These are phyloP conservation scores for Trichoplax adhaerens DNA, from an alignment of 37 sponge, comb jelly and placozoan genomes.

Conservation along the genomic window DNA sequence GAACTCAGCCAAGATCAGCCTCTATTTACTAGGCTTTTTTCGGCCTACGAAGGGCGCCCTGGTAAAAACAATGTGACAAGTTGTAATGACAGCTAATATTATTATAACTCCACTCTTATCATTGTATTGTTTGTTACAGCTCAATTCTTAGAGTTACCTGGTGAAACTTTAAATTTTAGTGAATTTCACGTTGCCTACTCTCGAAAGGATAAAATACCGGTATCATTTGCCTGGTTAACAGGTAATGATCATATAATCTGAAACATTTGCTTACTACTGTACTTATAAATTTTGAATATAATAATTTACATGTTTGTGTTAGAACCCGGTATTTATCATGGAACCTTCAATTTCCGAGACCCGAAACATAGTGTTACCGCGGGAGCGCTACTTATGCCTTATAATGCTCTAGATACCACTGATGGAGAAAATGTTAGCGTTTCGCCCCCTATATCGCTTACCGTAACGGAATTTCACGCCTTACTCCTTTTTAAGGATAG, in stretches of 20 bases:
- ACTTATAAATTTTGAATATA: no score
- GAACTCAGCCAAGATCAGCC: neutral
- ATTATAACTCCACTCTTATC: no score
- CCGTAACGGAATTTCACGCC: constrained; percentile 66
- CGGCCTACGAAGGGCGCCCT: no score
- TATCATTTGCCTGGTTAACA: neutral
- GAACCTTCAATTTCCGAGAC: constrained; percentile 23
- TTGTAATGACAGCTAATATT: no score
- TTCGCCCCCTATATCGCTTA: constrained; percentile 28
- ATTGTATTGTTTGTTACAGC: no score
- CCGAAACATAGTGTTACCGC: constrained; percentile 22
- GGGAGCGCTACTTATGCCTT: constrained; percentile 29
- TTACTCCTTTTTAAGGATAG: constrained; percentile 60
- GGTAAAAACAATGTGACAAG: no score
- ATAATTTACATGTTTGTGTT: no score
- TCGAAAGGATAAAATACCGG: neutral
- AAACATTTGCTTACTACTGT: no score
- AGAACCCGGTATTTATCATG: constrained; percentile 37
- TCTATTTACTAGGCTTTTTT: no score
- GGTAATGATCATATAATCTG: no score
- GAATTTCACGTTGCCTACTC: neutral
- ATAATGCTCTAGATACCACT: constrained; percentile 6
- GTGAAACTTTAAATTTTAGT: neutral
- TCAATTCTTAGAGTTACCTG: neutral
- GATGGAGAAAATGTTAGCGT: constrained; percentile 4